Conservation (phyloP, 1,140 invertebrate species). For the Drosophila virilis region DNA sequence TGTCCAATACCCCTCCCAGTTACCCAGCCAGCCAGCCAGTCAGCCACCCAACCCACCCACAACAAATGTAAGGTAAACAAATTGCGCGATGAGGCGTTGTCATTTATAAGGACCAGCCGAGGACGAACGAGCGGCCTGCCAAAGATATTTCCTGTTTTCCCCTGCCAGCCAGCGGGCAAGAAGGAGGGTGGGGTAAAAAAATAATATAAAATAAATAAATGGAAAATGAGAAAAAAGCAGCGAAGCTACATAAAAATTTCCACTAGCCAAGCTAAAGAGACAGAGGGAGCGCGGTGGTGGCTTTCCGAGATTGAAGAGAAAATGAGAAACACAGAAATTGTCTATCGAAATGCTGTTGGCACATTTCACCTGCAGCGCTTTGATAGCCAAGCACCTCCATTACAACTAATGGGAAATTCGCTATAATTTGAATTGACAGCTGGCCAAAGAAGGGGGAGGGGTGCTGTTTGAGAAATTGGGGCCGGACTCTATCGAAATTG, state of each 20-base stretch:
- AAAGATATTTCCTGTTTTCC: conserved; percentile 76
- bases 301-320: conserved; percentile 25
- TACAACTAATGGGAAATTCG: conserved; percentile 82
- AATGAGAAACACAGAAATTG: conserved; percentile 54
- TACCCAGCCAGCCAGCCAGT: background rate
- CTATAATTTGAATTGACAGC: conserved; percentile 74
- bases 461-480: background rate
- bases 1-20: background rate
- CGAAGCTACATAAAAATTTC: conserved; percentile 64
- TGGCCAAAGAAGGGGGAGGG: conserved; percentile 12
- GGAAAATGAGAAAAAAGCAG: conserved; percentile 71
- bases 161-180: conserved; percentile 3
- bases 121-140: conserved; percentile 42
- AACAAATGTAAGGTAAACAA: conserved; percentile 78
- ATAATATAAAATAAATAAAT: conserved; percentile 83
- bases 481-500: background rate
- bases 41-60: background rate
- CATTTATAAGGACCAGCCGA: conserved; percentile 67
- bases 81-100: conserved; percentile 84
- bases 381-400: conserved; percentile 69
- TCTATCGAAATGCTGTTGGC: conserved; percentile 68
- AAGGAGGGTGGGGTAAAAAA: conserved; percentile 6
- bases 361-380: conserved; percentile 75
- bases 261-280: conserved; percentile 26
- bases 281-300: background rate